These are phyloP conservation scores for Schizopygopsis pylzovi DNA, from an alignment of 2,797 vertebrate genomes.

Conservation along the genomic window DNA sequence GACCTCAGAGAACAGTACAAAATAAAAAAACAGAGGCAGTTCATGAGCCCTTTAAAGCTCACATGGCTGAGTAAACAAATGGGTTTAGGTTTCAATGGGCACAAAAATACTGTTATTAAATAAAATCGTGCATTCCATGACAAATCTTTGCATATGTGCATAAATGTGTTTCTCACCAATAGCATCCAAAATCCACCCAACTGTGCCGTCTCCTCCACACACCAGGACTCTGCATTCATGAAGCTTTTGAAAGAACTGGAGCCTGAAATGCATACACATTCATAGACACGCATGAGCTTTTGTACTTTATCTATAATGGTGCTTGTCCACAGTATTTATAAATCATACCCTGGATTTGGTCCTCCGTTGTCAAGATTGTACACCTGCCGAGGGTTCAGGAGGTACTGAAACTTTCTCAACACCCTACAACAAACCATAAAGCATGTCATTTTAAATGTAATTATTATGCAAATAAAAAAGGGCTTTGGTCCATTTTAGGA, in stretches of 20 bases:
- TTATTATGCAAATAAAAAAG: not conserved
- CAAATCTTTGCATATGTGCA: not conserved
- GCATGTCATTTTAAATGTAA: not conserved
- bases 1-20: no score
- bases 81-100: not conserved
- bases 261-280: conserved; percentile 69
- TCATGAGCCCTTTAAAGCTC: no score
- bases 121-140: not conserved
- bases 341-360: conserved; percentile 82
- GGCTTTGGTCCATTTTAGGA: not conserved
- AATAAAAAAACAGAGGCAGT: no score
- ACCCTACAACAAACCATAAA: conserved; percentile 76
- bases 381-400: conserved; percentile 91
- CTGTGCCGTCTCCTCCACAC: conserved; percentile 92
- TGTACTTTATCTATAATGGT: not conserved
- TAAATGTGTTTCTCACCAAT: conserved; percentile 78
- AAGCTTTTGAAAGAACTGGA: conserved; percentile 87
- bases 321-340: not conserved
- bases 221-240: conserved; percentile 83
- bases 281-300: not conserved
- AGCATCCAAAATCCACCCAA: conserved; percentile 92
- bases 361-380: conserved; percentile 86
- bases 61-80: not conserved
- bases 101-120: not conserved
- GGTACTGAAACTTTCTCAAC: conserved; percentile 88